Base-by-base conservation (phyloP, 1,140 invertebrate species). In the Trachymyrmex septentrionalis region DNA sequence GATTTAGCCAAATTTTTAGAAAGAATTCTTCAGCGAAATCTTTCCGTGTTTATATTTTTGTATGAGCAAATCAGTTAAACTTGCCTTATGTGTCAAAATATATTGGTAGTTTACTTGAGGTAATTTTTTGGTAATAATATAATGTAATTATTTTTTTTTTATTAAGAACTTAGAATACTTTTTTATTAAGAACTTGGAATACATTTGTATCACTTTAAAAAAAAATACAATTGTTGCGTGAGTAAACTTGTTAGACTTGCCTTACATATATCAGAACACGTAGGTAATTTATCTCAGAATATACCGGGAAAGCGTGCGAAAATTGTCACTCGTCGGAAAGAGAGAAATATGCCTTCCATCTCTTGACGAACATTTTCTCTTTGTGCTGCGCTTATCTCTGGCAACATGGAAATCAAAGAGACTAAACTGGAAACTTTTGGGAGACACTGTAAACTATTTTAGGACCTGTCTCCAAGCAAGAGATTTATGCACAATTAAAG, bases 351-450 rank as follows among this genome's bases (percentile, higher is more conserved):
- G 38, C 34, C 50, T 73, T 38, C 38, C 69, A 61, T 73, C 57
- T 73, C 55, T 50, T 75, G 69, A 38, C 14, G 38, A 73, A 73
- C 55, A 63, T 84, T 82, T 59, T 73, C 69, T n/a, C 69, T 84
- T 48, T 63, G 55, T 75, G 27, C 19, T 24, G 38, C 55, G 55
- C 69, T 84, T 84, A 73, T 84, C 69, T 84, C 55, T 61, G 44
- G 55, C 38, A 10, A 63, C 38, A 34, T 84, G 38, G 59, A 84
- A 84, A 73, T 84, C 80, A 84, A 84, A 73, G 80, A 75, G 55
- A 61, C 10, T 71, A 82, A 82, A 82, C 34, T 59, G 55, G 2
- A 73, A 82, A 75, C 55, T 75, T 75, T 84, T 71, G 55, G 38
- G n/a, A 61, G 14, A 38, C 21, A 72, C 24, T 84, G 12, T 38